Conservation (phyloP, 2,888 invertebrate genomes). For the Lycaena phlaeas region DNA sequence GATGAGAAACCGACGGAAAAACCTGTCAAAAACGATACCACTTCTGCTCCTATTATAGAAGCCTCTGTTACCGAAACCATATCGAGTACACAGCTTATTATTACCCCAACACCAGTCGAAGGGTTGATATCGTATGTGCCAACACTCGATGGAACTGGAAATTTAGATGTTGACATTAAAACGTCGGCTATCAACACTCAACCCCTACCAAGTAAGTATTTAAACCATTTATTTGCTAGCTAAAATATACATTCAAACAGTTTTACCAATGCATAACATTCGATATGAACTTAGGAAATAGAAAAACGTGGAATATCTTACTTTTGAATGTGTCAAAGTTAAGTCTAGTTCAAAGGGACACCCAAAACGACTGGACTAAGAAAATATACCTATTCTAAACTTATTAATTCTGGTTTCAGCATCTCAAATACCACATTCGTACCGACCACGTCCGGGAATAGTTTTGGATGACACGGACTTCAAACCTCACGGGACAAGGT, state of each 20-base stretch:
- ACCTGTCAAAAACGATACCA: conserved; percentile 33
- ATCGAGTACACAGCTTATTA: conserved; percentile 21
- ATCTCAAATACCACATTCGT: conserved; percentile 69
- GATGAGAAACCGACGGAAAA: conserved; percentile 30
- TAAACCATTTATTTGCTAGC: neutral
- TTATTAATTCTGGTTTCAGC: conserved; percentile 29
- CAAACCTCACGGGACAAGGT: conserved; percentile 76
- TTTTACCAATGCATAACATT: too few relatives aligned
- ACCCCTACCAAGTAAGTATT: conserved; percentile 47
- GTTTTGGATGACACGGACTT: conserved; percentile 89
- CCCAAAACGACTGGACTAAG: too few relatives aligned
- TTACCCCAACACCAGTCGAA: conserved; percentile 48
- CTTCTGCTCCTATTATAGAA: conserved; percentile 39
- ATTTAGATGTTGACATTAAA: conserved; percentile 27
- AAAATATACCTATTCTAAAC: too few relatives aligned
- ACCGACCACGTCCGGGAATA: conserved; percentile 87
- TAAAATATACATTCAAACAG: too few relatives aligned
- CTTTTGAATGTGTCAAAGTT: too few relatives aligned
- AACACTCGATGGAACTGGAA: conserved; percentile 24
- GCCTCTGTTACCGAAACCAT: conserved; percentile 37
- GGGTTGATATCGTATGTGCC: conserved; percentile 37
- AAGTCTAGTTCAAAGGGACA: too few relatives aligned
- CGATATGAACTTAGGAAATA: too few relatives aligned
- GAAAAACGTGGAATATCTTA: too few relatives aligned
- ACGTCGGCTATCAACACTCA: conserved; percentile 47